Conservation (phyloP, 2,888 invertebrate species). For the Boloria selene region DNA sequence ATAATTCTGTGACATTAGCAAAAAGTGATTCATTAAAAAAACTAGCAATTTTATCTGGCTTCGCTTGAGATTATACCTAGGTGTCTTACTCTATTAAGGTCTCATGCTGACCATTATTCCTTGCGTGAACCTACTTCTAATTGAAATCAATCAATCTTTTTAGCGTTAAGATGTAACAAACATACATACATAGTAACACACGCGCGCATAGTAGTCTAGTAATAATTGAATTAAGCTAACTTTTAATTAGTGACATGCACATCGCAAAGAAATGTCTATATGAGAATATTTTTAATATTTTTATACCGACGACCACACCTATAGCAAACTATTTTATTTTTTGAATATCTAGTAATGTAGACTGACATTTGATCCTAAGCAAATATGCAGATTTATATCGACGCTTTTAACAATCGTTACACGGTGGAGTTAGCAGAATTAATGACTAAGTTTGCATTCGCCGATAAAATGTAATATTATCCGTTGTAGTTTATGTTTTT, state of each 20-base stretch:
- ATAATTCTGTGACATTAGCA: slow-evolving; percentile 35
- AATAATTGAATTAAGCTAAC: too few relatives aligned
- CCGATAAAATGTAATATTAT: slow-evolving; percentile 6
- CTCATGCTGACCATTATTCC: background rate
- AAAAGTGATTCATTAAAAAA: slow-evolving; percentile 21
- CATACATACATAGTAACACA: too few relatives aligned
- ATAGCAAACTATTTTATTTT: too few relatives aligned
- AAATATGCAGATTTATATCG: slow-evolving; percentile 7
- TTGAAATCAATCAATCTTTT: background rate
- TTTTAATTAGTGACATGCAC: too few relatives aligned
- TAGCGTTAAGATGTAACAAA: too few relatives aligned
- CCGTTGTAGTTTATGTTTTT: background rate
- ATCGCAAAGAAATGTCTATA: too few relatives aligned
- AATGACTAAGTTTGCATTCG: slow-evolving; percentile 18
- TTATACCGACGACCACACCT: too few relatives aligned
- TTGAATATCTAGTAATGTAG: slow-evolving; percentile 1
- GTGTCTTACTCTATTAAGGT: background rate
- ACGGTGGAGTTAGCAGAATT: slow-evolving; percentile 14
- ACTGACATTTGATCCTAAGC: background rate
- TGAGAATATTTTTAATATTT: too few relatives aligned
- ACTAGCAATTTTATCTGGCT: background rate
- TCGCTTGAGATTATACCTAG: background rate
- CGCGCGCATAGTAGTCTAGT: too few relatives aligned
- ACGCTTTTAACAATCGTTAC: slow-evolving; percentile 9
- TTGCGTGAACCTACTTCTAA: background rate